phyloP scores from a whole-genome alignment of 2,888 invertebrate genomes.

The Cerastis rubricosa region DNA sequence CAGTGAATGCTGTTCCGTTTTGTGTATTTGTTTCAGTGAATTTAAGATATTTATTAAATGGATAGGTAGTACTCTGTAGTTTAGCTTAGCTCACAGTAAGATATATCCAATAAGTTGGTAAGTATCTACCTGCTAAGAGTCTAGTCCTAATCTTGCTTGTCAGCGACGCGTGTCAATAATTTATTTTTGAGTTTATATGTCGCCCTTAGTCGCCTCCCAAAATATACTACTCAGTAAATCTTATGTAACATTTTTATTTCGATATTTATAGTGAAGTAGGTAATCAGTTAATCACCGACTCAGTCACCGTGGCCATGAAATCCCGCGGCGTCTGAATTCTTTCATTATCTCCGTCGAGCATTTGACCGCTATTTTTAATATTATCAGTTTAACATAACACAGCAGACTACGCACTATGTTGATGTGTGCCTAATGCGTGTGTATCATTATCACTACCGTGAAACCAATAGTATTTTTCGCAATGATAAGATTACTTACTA shows the following conservation, averaged over 20 bases:
- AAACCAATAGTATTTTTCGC: slow-evolving; percentile 19
- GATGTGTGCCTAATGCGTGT: slow-evolving; percentile 49
- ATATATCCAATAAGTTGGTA: no score
- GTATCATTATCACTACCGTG: slow-evolving; percentile 59
- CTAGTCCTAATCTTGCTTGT: not conserved
- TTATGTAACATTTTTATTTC: slow-evolving; percentile 28
- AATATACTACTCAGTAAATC: slow-evolving; percentile 5
- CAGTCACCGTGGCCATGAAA: slow-evolving; percentile 44
- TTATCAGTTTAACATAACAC: slow-evolving; percentile 36
- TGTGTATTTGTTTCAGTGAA: not conserved
- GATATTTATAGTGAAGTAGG: slow-evolving; percentile 24
- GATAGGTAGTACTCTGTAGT: no score
- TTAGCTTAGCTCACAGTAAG: no score
- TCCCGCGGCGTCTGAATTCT: slow-evolving; percentile 36
- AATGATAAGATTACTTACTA: slow-evolving; percentile 26
- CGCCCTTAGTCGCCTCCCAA: not conserved
- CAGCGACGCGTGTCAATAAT: not conserved
- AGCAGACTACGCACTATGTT: slow-evolving; percentile 28
- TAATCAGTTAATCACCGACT: slow-evolving; percentile 13
- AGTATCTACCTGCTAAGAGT: no score
- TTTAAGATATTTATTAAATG: not conserved
- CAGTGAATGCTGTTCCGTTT: not conserved
- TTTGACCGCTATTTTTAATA: slow-evolving; percentile 53
- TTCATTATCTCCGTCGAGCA: slow-evolving; percentile 49
- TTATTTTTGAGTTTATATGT: not conserved